Percentiles rank a stretch among this genome's conserved stretches.
These are phyloP conservation scores for Rhagologus leucostigma DNA, from an alignment of 2,113 vertebrate species.

Conservation along the genomic window DNA sequence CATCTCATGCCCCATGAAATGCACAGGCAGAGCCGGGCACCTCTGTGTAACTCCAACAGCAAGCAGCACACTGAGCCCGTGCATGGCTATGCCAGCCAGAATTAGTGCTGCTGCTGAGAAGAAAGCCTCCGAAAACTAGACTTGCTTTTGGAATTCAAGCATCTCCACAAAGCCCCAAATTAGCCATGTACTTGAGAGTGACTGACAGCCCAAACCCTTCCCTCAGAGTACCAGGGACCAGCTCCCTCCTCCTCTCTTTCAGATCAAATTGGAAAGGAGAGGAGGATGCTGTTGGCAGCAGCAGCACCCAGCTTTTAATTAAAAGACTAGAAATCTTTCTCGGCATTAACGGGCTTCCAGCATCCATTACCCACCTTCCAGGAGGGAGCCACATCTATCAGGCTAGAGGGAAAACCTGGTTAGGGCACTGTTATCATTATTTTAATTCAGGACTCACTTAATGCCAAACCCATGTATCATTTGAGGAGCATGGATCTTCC, in stretches of 20 bases:
- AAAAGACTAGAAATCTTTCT: neutral
- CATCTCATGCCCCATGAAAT: neutral
- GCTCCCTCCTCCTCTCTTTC: constrained; percentile 19
- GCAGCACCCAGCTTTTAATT: constrained; percentile 42
- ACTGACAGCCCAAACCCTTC: constrained; percentile 10
- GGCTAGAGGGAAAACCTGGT: neutral
- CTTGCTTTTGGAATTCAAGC: neutral
- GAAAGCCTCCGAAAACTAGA: neutral
- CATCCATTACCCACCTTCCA: neutral
- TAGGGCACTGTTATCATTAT: neutral
- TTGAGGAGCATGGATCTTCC: neutral
- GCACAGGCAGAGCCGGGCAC: rapidly evolving
- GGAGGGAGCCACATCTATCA: neutral
- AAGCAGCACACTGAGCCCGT: neutral
- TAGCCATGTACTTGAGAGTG: neutral
- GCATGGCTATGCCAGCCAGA: neutral
- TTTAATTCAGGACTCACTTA: neutral
- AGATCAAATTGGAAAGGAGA: constrained; percentile 31
- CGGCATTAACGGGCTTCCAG: neutral
- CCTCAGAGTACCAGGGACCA: neutral
- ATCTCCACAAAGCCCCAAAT: neutral
- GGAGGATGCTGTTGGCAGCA: constrained; percentile 11
- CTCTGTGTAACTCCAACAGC: neutral
- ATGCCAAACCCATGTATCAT: neutral
- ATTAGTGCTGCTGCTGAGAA: neutral